Base-by-base conservation (phyloP, 2,113 vertebrate genomes). In the Protomyctophum bolini region DNA sequence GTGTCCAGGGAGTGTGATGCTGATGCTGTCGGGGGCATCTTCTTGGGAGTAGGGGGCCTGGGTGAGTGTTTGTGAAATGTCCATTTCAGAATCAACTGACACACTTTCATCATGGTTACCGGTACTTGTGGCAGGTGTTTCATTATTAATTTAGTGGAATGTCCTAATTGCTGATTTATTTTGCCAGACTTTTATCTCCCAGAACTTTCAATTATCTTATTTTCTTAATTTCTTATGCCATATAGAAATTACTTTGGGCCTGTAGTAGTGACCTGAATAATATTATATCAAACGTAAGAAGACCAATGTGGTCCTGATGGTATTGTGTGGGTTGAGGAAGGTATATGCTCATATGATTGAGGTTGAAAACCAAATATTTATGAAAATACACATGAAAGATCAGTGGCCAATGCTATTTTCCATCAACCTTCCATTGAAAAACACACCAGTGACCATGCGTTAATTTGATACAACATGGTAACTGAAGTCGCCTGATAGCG, bases 11-110 rank as follows among this genome's bases (percentile, higher is more conserved):
- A 95, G 72, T 94, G 94, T 68, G 94, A 94, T 2, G 95, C 93
- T 6, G 94, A 95, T 70, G 94, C 95, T 0, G 87, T 94, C 52
- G 95, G 95, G 6, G 94, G 95, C 5, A 90, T 95, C 82, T 95
- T 96, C 73, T 90, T 96, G 28, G 94, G 95, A 3, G 94, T 94
- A 0, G 94, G 94, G 10, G 91, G 93, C 29, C 91, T 96, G 6
- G 95, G 95, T 96, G 87, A 94, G 94, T 90, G 58, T 54, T 12
- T 54, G 51, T 55, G 41, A 60, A 74, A 63, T 56, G 12, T 12
- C 7, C 41, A 12, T 66, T 41, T 7, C 55, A 12, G 54, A 6
- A n/a, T 48, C 7, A 48, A 41, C 33, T 21, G 9, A 10, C n/a
- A 3, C 52, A 52, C 7, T 51, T 51, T 72, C 12, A 75, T 49